phyloP scores from a whole-genome alignment of 2,113 vertebrate genomes.

The Camelus dromedarius region DNA sequence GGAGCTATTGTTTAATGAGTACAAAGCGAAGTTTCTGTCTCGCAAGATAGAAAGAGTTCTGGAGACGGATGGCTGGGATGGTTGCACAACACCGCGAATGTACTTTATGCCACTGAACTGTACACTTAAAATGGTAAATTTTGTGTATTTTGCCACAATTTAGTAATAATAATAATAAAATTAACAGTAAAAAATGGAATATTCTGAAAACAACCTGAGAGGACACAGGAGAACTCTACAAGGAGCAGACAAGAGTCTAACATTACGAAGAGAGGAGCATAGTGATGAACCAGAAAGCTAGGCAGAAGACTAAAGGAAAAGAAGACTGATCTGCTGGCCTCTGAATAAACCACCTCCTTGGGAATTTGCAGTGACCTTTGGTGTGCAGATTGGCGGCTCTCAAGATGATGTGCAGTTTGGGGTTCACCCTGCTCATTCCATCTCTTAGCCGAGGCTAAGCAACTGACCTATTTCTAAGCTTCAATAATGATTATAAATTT shows the following conservation, averaged over 20 bases:
- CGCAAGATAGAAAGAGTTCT: background rate
- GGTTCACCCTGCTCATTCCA: no score
- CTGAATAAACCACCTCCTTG: background rate
- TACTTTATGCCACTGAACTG: background rate
- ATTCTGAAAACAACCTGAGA: background rate
- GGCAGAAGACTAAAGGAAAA: background rate
- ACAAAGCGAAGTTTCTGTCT: background rate
- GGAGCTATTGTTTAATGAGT: background rate
- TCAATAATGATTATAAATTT: background rate
- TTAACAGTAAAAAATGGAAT: background rate
- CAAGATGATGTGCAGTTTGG: background rate
- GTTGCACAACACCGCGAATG: background rate
- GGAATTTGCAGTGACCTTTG: background rate
- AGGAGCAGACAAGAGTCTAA: background rate
- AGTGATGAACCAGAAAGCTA: background rate
- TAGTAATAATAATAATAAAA: background rate
- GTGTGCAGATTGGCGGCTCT: background rate
- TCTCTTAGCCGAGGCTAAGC: background rate
- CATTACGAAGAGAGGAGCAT: background rate
- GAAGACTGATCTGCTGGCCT: background rate
- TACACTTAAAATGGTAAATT: background rate
- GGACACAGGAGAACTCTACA: background rate
- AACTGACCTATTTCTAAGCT: background rate
- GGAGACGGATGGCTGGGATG: background rate
- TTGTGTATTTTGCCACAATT: background rate